Base-by-base conservation (phyloP, 1,140 invertebrate genomes). In the Hyles euphorbiae region DNA sequence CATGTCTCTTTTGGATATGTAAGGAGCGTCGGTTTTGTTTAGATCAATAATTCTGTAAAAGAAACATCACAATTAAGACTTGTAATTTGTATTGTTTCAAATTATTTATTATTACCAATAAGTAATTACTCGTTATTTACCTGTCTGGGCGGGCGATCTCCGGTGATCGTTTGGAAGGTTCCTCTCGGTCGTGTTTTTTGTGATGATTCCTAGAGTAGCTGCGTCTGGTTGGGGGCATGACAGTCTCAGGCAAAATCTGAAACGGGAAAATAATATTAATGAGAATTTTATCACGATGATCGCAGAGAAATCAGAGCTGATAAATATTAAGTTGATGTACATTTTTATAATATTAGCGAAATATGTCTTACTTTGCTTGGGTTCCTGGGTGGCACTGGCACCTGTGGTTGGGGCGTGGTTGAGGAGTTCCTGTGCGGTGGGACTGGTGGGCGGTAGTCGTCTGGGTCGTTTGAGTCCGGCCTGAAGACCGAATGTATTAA, bases 401-500 rank as follows among this genome's bases (percentile, higher is more conserved):
- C 57, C 56, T 79, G 81, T 53, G 78, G 74, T 61, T 83, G 82
- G 53, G 78, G 70, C 46, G 45, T 56, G 2, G 92, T 89, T 2
- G 91, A 91, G 44, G 93, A 92, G 83, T 95, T 95, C 52, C 95
- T 90, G 76, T 97, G 96, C 0, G 96, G 96, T 8, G 96, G 96
- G 36, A 97, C 94, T 2, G 96, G 96, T 0, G 96, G 96, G 60
- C 94, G 92, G 77, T 96, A 96, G 56, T 95, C 94, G 58, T 92
- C 91, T 56, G 89, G 85, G 34, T 78, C 61, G 58, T 69, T 61
- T 3, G 72, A 55, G 52, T 83, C 80, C 69, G 68, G 54, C 65
- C 84, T 87, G 70, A 51, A 60, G 54, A 65, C 67, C 65, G 55
- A 70, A 65, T 63, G 61, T 53, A 58, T 56, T 63, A 68, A 71